These are phyloP conservation scores for Philypnodon macrostomus DNA, from an alignment of 2,797 vertebrate species.

Conservation along the genomic window DNA sequence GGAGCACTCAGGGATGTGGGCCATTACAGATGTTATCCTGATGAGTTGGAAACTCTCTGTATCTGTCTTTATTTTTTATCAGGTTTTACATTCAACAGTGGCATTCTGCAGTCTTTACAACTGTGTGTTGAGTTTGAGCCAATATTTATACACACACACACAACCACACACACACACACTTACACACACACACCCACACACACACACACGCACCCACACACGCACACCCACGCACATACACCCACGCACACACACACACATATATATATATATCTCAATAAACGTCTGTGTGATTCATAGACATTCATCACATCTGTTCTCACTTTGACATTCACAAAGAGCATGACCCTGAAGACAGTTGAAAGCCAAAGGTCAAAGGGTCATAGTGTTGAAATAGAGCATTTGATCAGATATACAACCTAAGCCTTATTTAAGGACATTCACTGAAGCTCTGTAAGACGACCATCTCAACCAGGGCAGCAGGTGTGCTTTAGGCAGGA, in stretches of 20 bases:
- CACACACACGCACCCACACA: too few relatives aligned
- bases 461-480: not conserved
- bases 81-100: constrained; percentile 32
- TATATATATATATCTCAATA: not conserved
- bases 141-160: too few relatives aligned
- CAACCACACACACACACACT: too few relatives aligned
- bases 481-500: constrained; percentile 43
- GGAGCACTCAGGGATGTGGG: constrained; percentile 47
- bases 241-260: too few relatives aligned
- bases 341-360: not conserved
- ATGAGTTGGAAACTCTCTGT: constrained; percentile 14
- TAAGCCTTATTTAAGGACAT: constrained; percentile 14
- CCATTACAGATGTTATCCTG: constrained; percentile 39
- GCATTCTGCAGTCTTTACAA: constrained; percentile 27
- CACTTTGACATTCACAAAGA: not conserved
- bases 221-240: too few relatives aligned
- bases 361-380: constrained; percentile 5
- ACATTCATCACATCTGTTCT: not conserved
- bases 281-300: not conserved
- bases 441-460: constrained; percentile 15
- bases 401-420: constrained; percentile 19
- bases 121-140: constrained; percentile 23
- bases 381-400: not conserved
- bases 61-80: constrained; percentile 19
- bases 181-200: too few relatives aligned